Conservation (phyloP, 1,140 invertebrate species). For the Zaprionus ghesquierei region DNA sequence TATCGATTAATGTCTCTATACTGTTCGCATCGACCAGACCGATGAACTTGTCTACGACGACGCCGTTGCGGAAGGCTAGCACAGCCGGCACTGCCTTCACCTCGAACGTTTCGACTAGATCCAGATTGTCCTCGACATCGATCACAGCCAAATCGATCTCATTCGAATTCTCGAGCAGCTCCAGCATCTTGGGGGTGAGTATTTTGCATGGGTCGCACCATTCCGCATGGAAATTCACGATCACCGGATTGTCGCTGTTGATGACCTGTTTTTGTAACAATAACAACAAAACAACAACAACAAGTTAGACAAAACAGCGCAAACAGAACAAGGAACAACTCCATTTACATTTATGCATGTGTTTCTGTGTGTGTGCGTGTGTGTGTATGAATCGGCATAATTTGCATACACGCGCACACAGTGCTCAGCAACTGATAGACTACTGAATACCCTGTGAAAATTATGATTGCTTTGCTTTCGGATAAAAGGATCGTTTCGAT, state of each 20-base stretch:
- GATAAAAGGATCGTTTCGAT: neutral
- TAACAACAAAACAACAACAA: neutral
- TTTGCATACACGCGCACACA: slow-evolving; percentile 61
- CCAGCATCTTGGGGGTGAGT: slow-evolving; percentile 94
- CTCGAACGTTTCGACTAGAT: slow-evolving; percentile 90
- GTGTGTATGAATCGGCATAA: slow-evolving; percentile 31
- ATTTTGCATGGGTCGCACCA: slow-evolving; percentile 99
- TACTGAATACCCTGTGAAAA: slow-evolving; percentile 15
- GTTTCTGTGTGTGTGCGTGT: neutral
- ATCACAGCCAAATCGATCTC: slow-evolving; percentile 94
- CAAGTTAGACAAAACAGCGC: neutral
- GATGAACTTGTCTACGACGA: slow-evolving; percentile 95
- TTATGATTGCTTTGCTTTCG: neutral
- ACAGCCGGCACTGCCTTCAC: slow-evolving; percentile 96
- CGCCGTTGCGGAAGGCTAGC: slow-evolving; percentile 93
- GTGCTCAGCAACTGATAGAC: neutral
- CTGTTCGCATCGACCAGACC: slow-evolving; percentile 93
- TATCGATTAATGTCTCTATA: slow-evolving; percentile 92
- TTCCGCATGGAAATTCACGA: slow-evolving; percentile 94
- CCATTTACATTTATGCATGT: neutral
- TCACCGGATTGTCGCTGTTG: slow-evolving; percentile 91
- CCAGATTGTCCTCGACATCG: slow-evolving; percentile 94
- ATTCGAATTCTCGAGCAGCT: slow-evolving; percentile 89
- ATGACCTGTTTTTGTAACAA: slow-evolving; percentile 85
- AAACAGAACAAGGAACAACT: neutral